Conservation (phyloP, 2,888 invertebrate genomes). For the Camponotus fellah region DNA sequence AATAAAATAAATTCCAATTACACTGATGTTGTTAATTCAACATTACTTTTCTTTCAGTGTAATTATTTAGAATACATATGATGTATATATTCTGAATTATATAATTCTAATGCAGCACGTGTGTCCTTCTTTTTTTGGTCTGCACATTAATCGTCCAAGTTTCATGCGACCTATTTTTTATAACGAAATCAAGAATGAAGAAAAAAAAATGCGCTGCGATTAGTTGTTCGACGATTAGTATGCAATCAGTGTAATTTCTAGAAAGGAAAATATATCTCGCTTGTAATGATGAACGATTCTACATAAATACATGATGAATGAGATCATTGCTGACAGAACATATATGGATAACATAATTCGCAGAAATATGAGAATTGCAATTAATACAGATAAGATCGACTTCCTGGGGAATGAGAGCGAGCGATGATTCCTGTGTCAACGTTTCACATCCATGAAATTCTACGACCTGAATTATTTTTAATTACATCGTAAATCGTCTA, state of each 20-base stretch:
- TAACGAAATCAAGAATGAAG: background rate
- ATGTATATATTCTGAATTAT: too few species aligned
- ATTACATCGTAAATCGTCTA: background rate
- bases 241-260: background rate
- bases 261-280: background rate
- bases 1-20: too few species aligned
- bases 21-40: too few species aligned
- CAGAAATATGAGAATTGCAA: background rate
- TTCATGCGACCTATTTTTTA: background rate
- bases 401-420: background rate
- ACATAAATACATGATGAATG: background rate
- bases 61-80: too few species aligned
- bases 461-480: background rate
- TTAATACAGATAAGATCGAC: conserved; percentile 21
- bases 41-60: too few species aligned
- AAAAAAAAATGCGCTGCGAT: background rate
- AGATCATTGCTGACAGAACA: background rate
- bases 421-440: background rate
- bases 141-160: background rate
- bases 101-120: background rate
- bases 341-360: background rate
- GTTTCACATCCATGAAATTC: background rate
- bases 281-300: background rate
- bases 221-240: background rate
- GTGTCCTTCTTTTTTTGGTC: background rate